A percentile compares a stretch with the other conserved stretches of the same genome.
phyloP scores from a whole-genome alignment of 2,113 vertebrate species.

The Chroicocephalus ridibundus region DNA sequence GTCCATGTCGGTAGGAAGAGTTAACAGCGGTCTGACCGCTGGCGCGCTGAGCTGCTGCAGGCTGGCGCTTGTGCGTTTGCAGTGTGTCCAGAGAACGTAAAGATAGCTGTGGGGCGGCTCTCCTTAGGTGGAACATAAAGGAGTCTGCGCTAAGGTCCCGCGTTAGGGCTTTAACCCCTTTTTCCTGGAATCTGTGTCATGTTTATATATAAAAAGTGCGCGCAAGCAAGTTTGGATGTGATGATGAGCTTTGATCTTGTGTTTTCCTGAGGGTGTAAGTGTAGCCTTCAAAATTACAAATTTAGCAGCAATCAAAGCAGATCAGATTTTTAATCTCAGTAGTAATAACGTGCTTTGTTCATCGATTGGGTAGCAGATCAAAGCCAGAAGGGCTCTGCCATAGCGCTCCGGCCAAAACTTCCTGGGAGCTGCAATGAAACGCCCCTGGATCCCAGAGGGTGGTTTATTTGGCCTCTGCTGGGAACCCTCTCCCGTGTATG shows the following conservation, averaged over 20 bases:
- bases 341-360: constrained; percentile 48
- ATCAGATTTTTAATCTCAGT: constrained; percentile 55
- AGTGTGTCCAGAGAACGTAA: not conserved
- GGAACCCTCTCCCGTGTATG: not conserved
- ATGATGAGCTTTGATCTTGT: constrained; percentile 55
- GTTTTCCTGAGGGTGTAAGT: constrained; percentile 46
- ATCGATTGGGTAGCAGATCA: not conserved
- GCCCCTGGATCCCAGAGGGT: not conserved
- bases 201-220: not conserved
- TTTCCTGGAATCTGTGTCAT: not conserved
- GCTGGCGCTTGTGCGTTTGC: not conserved
- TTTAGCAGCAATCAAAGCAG: constrained; percentile 55
- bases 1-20: rapidly evolving
- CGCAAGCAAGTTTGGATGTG: not conserved
- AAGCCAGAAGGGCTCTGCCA: constrained; percentile 21
- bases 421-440: not conserved
- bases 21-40: not conserved
- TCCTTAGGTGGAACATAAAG: not conserved
- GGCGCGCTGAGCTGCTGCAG: not conserved
- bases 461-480: not conserved
- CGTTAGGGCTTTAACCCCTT: not conserved
- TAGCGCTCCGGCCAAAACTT: not conserved
- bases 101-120: not conserved
- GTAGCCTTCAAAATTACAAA: constrained; percentile 31
- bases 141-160: not conserved